Evolutionary conservation across 2,113 vertebrate species (phyloP), one percentile per base, ranked within the genome.

Genomic region (Probosciger aterrimus): DNA sequence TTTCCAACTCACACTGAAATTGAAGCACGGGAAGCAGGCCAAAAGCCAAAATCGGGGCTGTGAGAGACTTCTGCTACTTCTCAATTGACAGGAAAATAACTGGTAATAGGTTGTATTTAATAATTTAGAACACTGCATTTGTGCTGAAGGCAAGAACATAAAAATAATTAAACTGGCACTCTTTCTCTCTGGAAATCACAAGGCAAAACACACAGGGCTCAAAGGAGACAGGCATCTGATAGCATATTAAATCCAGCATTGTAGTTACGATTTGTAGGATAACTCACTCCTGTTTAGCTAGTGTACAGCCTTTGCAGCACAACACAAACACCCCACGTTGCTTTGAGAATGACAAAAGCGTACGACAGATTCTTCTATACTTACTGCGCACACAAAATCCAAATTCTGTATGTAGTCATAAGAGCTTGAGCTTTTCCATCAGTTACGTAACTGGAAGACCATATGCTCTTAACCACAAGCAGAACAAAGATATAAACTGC

Each of bases 211-310:
- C 95, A 86, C 33, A 94, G 84, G 84, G 62, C 96, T 97, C 80
- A 41, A 86, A 96, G 88, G 92, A 97, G 96, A 97, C 93, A 94
- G 96, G 94, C 95, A 98, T 95, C 96, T 97, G 93, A 96, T 97
- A 97, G 88, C 81, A 86, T 94, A 96, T 94, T 92, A 96, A 90
- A 95, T 85, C 70, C 93, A 97, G 94, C 6, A 13, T 86, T 62
- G 94, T 55, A 90, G 85, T 20, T 69, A 73, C 81, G 74, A 94
- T 78, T 96, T 93, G 92, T 39, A 86, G 88, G 96, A 76, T 95
- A 65, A 77, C 14, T 8, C 5, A 28, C 14, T 50, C 30, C 43
- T 86, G 30, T 41, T 77, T 7, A 52, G 28, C 18, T 59, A 70
- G 57, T 3, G 10, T 27, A n/a, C 18, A 71, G 60, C 28, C n/a